Conservation (phyloP, 2,113 vertebrate genomes). For the Mohoua ochrocephala region DNA sequence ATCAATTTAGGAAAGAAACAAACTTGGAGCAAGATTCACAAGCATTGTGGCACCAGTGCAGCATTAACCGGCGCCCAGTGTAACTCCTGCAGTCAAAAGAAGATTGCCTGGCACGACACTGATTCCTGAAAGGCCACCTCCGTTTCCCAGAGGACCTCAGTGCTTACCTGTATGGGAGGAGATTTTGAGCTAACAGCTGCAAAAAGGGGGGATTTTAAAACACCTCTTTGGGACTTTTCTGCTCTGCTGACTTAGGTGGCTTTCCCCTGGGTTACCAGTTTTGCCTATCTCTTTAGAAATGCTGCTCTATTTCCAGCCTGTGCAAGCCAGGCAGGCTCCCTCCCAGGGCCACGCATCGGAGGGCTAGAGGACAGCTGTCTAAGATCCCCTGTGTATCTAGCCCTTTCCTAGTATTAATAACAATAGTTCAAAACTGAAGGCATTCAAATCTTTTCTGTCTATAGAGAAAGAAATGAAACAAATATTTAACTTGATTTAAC, state of each 20-base stretch:
- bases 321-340: not conserved
- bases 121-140: not conserved
- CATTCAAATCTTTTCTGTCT: not conserved
- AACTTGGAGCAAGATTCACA: not conserved
- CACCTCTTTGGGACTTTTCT: not conserved
- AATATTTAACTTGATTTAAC: not conserved
- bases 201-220: not conserved
- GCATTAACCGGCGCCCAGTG: not conserved
- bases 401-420: not conserved
- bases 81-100: not conserved
- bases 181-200: not conserved
- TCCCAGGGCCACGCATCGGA: accelerated
- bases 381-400: not conserved
- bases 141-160: accelerated
- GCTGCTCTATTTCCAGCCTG: not conserved
- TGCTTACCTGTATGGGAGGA: not conserved
- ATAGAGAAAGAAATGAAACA: not conserved
- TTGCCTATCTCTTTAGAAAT: not conserved
- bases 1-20: not conserved
- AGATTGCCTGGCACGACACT: not conserved
- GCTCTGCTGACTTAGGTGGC: not conserved
- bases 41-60: not conserved
- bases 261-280: not conserved
- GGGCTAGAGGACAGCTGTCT: not conserved
- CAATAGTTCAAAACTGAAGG: not conserved